Conservation (phyloP, 2,888 invertebrate genomes). For the Mantis religiosa region DNA sequence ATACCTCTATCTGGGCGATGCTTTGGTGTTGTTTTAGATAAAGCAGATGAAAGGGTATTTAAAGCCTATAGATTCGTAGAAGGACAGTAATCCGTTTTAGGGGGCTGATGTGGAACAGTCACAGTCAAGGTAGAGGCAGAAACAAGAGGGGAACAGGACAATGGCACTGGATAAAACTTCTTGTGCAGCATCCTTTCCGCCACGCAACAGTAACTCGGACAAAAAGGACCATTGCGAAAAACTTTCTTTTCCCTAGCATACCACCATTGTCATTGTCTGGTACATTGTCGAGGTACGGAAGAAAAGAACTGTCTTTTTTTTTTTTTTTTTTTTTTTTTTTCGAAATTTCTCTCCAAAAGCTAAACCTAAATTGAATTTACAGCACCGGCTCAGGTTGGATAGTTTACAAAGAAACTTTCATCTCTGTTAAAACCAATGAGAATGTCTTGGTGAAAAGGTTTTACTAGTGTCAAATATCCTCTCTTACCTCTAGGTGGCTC, state of each 20-base stretch:
- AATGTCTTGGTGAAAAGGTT: too few species aligned
- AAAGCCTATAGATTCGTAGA: background rate
- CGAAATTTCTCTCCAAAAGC: too few species aligned
- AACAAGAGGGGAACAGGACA: background rate
- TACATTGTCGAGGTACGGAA: too few species aligned
- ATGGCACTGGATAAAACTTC: background rate
- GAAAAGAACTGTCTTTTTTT: too few species aligned
- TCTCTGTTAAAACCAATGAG: too few species aligned
- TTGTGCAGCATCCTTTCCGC: background rate
- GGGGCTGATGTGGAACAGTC: background rate
- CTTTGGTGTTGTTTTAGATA: background rate
- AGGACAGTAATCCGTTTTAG: background rate
- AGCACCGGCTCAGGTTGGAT: too few species aligned
- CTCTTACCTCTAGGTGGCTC: too few species aligned
- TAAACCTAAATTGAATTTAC: too few species aligned
- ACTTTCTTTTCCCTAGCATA: background rate
- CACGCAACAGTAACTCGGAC: background rate
- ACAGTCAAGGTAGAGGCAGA: background rate
- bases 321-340: too few species aligned
- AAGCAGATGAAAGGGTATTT: slow-evolving; percentile 1
- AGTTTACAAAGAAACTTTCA: too few species aligned
- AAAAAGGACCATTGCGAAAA: background rate
- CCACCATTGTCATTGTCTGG: background rate
- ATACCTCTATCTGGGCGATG: too few species aligned
- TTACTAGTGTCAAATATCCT: too few species aligned